Conservation (phyloP, 2,797 vertebrate species). For the Leuciscus waleckii region DNA sequence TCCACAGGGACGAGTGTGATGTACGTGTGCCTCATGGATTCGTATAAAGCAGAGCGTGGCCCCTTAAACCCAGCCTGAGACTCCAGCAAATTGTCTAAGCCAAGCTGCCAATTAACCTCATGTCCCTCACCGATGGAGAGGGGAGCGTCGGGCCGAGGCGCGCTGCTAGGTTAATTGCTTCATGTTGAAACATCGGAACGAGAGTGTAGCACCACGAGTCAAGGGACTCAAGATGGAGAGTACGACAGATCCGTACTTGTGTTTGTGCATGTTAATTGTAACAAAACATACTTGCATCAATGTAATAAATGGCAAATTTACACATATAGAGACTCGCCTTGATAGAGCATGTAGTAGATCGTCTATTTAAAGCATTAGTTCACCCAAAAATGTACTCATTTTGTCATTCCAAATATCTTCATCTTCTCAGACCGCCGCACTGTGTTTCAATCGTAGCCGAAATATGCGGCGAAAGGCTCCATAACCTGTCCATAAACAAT, state of each 20-base stretch:
- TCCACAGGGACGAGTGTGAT: conserved; percentile 55
- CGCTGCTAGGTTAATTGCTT: conserved; percentile 90
- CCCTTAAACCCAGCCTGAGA: conserved; percentile 80
- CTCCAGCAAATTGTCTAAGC: conserved; percentile 87
- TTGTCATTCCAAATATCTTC: neutral
- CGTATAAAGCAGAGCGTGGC: conserved; percentile 65
- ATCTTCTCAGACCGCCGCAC: neutral
- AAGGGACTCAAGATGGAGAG: conserved; percentile 43
- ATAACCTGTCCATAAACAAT: too few relatives aligned
- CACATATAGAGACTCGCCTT: neutral
- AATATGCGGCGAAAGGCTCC: too few relatives aligned
- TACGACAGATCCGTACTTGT: conserved; percentile 9
- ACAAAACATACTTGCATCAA: conserved; percentile 19
- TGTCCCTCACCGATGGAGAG: conserved; percentile 74
- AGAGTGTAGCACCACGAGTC: conserved; percentile 68
- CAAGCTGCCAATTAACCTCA: conserved; percentile 86
- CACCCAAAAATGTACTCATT: neutral
- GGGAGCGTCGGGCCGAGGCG: conserved; percentile 79
- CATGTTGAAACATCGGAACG: conserved; percentile 78
- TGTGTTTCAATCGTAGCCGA: too few relatives aligned
- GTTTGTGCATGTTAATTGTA: conserved; percentile 4
- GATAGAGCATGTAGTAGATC: neutral
- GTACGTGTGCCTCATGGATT: conserved; percentile 52
- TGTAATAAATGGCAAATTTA: conserved; percentile 5
- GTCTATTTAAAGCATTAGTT: conserved; percentile 4